Base-by-base conservation (phyloP, 2,888 invertebrate genomes). In the Crossocerus cetratus region DNA sequence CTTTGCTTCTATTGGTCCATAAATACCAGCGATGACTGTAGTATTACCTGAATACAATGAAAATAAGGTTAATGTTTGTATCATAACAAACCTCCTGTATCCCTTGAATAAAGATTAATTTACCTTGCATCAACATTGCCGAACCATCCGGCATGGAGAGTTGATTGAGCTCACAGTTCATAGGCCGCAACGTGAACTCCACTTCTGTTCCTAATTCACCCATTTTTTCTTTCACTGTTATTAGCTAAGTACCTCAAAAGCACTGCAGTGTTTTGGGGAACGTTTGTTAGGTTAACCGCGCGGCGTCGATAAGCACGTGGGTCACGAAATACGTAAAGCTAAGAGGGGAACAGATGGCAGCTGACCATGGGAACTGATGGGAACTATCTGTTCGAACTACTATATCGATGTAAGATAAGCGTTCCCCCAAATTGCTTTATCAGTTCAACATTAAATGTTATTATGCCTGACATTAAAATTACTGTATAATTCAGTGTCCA, bases 1-100 rank as follows among this genome's bases (percentile, higher is more conserved):
- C 90, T 94, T 96, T 1, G 94, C 94, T 89, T 97, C 97, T 13
- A 95, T 91, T 0, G 97, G 97, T 0, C 97, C 98, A 90, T 96
- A 95, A 44, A 96, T 93, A 75, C 96, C 95, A 1, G 94, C 95
- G 53, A 96, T 87, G 0, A 95, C 93, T 59, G 95, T 93, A 16
- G 97, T 96, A 74, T 95, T 93, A 13, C 96, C 97, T 96, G 86
- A 56, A 44, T 18, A 5, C 65, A 16, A 60, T 14, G 2, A 14
- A 22, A 18, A 22, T 11, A 21, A 0, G 18, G 49, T 55, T n/a
- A 44, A 18, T 11, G 16, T 44, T 11, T 4, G 32, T 11, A 32
- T 32, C 32, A 32, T 32, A 32, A 32, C 32, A 32, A 32, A 20
- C 22, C 14, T 2, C 21, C 8, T 56, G 21, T 14, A 20, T 16